These are phyloP conservation scores for Australoheros facetus DNA, from an alignment of 2,797 vertebrate genomes.

Conservation along the genomic window DNA sequence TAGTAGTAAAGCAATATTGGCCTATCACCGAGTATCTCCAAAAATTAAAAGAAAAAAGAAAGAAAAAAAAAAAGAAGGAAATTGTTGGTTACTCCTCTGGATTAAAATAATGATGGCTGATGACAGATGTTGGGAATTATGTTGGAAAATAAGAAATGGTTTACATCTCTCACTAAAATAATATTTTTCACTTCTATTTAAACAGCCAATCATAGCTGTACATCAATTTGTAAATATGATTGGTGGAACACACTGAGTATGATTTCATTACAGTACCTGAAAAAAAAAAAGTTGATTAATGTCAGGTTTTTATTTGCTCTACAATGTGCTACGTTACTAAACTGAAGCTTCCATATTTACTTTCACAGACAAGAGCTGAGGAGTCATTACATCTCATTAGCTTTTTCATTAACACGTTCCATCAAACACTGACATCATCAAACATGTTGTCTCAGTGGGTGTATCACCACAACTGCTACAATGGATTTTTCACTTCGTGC, in stretches of 20 bases:
- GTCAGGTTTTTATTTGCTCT: constrained; percentile 40
- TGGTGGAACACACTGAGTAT: constrained; percentile 1
- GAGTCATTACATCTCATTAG: constrained; percentile 86
- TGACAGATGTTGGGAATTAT: not conserved
- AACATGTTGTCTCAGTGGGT: constrained; percentile 57
- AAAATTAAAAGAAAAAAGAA: too few species aligned
- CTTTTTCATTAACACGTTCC: constrained; percentile 82
- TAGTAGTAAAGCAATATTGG: not conserved
- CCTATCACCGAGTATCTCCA: not conserved
- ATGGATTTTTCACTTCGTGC: constrained; percentile 29
- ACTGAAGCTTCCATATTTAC: constrained; percentile 84
- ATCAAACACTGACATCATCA: constrained; percentile 70
- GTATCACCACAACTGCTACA: constrained; percentile 31
- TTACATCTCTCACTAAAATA: not conserved
- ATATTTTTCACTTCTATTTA: not conserved
- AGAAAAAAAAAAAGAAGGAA: not conserved
- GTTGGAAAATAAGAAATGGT: not conserved
- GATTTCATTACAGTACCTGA: constrained; percentile 33
- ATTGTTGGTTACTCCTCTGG: not conserved
- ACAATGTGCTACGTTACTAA: constrained; percentile 70
- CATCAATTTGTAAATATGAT: constrained; percentile 6
- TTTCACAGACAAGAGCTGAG: constrained; percentile 82
- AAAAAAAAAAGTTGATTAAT: constrained; percentile 47
- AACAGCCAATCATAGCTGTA: not conserved
- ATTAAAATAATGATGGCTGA: not conserved